Conservation (phyloP, 2,888 invertebrate genomes). For the Cantharis rufa region DNA sequence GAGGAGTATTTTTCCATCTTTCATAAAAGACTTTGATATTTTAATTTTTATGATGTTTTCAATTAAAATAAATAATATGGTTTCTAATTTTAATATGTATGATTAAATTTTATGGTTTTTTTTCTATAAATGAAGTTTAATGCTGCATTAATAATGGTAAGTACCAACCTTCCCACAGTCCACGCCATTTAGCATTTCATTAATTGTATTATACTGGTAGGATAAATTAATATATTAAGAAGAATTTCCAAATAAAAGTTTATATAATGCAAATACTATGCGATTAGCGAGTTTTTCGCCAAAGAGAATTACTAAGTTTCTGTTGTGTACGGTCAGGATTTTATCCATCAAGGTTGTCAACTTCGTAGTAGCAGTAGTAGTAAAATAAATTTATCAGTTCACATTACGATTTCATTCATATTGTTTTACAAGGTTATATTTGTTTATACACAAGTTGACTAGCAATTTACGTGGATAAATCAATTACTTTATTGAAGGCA, state of each 20-base stretch:
- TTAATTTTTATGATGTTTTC: background rate
- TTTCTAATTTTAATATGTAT: background rate
- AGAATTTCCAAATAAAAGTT: background rate
- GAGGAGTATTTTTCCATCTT: background rate
- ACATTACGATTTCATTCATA: conserved; percentile 18
- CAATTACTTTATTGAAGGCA: background rate
- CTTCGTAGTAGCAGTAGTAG: conserved; percentile 25
- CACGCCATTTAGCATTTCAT: background rate
- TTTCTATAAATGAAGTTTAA: background rate
- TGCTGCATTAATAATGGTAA: background rate
- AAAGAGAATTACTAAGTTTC: background rate
- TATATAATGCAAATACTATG: background rate
- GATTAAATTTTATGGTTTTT: background rate
- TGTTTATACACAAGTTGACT: conserved; percentile 16
- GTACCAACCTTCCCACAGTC: background rate
- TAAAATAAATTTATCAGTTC: conserved; percentile 22
- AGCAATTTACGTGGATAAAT: background rate
- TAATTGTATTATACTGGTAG: background rate
- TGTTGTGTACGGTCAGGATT: conserved; percentile 22
- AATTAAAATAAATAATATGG: background rate
- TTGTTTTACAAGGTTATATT: conserved; percentile 21
- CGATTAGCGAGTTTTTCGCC: background rate
- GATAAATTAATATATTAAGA: background rate
- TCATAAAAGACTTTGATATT: background rate
- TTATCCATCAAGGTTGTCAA: conserved; percentile 28